Evolutionary conservation across 1,140 invertebrate genomes (phyloP).

Genomic region (Caenorhabditis brenneri): DNA sequence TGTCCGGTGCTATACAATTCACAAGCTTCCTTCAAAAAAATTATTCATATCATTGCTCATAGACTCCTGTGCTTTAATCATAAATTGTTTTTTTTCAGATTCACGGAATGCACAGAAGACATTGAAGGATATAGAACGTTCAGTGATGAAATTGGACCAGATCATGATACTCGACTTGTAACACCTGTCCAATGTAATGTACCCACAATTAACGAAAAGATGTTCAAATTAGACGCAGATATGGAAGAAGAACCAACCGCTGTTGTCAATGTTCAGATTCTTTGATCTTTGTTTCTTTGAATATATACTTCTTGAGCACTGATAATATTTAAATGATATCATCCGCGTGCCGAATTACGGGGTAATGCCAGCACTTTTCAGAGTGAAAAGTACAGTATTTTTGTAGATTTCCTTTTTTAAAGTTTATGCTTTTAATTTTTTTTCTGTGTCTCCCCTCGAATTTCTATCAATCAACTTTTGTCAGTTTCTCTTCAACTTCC

Average conservation of each 20-base stretch:
- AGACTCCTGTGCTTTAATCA: too few relatives aligned
- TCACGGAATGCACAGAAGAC: constrained; percentile 1
- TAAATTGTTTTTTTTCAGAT: too few relatives aligned
- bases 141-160: constrained; percentile 62
- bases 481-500: background rate
- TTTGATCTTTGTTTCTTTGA: background rate
- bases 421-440: background rate
- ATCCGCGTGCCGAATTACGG: constrained; percentile 37
- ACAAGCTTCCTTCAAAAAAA: too few relatives aligned
- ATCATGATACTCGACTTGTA: constrained; percentile 54
- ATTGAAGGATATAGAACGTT: constrained; percentile 63
- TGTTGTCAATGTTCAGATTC: constrained; percentile 45
- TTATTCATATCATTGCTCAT: too few relatives aligned
- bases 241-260: constrained; percentile 37
- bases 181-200: background rate
- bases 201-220: constrained; percentile 34
- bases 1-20: too few relatives aligned
- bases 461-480: background rate
- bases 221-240: background rate
- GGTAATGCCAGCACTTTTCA: background rate
- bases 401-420: background rate
- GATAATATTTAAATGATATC: constrained; percentile 33
- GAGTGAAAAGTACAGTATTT: background rate
- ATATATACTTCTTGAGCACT: background rate
- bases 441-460: background rate